Conservation (phyloP, 2,113 vertebrate genomes). For the Sturnus vulgaris region DNA sequence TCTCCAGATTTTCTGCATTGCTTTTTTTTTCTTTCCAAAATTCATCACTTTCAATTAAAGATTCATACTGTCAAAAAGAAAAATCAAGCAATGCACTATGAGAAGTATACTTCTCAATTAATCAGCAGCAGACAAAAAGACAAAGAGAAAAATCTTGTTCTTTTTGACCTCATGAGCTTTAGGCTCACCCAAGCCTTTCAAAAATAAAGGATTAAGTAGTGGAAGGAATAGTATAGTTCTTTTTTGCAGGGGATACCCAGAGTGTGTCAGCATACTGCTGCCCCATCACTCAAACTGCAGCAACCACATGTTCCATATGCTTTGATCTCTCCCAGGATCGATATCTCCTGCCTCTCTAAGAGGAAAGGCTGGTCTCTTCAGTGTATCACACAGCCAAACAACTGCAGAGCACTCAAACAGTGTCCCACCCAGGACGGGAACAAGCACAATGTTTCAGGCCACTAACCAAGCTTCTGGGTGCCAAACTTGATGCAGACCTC, state of each 20-base stretch:
- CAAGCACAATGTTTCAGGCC: background rate
- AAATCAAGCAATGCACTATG: background rate
- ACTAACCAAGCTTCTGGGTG: background rate
- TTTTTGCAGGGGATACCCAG: background rate
- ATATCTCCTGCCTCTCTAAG: background rate
- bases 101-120: background rate
- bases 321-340: background rate
- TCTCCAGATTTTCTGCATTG: background rate
- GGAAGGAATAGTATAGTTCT: background rate
- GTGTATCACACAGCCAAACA: background rate
- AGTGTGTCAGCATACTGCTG: background rate
- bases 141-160: background rate
- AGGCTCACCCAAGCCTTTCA: background rate
- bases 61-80: background rate
- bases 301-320: background rate
- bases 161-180: background rate
- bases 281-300: background rate
- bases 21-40: background rate
- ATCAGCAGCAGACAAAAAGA: background rate
- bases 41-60: background rate
- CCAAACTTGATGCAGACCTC: background rate
- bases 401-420: background rate
- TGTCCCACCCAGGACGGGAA: background rate
- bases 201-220: background rate
- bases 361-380: background rate